Percentiles rank a stretch among this genome's conserved stretches.
Conservation (phyloP, 2,113 vertebrate genomes). For the Oryzias celebensis region DNA sequence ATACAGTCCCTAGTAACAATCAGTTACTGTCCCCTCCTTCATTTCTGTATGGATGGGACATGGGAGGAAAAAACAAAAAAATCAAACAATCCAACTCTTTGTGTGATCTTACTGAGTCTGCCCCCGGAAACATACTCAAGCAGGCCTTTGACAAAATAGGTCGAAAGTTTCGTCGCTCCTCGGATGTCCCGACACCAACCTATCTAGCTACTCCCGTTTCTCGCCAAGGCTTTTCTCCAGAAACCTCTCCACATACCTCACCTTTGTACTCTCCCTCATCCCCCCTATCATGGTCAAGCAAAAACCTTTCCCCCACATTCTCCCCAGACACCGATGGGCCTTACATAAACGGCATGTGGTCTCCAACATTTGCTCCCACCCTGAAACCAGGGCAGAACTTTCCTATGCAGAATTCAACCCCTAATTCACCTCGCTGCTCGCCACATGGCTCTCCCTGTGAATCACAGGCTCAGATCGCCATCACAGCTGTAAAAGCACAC, state of each 20-base stretch:
- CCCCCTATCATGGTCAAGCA: background rate
- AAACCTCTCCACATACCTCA: background rate
- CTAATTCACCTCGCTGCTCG: background rate
- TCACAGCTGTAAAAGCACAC: background rate
- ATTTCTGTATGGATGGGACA: accelerated
- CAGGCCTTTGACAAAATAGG: background rate
- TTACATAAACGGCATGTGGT: background rate
- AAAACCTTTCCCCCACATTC: conserved; percentile 10
- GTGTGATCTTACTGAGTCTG: conserved; percentile 26
- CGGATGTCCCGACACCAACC: accelerated
- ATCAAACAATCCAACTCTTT: background rate
- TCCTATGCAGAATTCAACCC: background rate
- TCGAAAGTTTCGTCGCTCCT: background rate
- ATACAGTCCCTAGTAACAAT: conserved; percentile 4
- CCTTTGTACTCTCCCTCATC: background rate
- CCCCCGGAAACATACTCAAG: background rate
- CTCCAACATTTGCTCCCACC: background rate
- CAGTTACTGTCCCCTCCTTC: accelerated
- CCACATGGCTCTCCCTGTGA: conserved; percentile 29
- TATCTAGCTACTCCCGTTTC: accelerated
- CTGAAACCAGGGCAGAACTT: background rate
- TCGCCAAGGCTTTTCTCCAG: background rate
- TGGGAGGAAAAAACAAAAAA: accelerated
- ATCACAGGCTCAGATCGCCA: conserved; percentile 30
- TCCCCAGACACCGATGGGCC: background rate